A percentile compares a stretch with the other conserved stretches of the same genome.
phyloP scores from a whole-genome alignment of 2,113 vertebrate genomes.

The Protobothrops flavoviridis region DNA sequence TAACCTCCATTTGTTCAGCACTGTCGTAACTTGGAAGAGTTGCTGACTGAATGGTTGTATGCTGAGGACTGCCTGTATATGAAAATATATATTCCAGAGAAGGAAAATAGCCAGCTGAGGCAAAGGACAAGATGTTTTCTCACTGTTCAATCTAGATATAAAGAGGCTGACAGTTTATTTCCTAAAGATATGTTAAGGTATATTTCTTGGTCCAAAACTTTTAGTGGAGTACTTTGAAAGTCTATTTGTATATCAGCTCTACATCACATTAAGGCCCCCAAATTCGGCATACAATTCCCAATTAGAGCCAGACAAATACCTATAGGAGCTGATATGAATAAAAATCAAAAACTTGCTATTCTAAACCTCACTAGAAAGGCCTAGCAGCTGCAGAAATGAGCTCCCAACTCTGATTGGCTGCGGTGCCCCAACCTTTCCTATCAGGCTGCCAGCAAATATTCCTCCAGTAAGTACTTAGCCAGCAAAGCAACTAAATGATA shows the following conservation, averaged over 20 bases:
- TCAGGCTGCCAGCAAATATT: neutral
- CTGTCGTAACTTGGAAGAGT: neutral
- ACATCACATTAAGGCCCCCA: neutral
- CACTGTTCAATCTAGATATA: neutral
- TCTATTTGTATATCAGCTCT: neutral
- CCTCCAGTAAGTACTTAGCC: neutral
- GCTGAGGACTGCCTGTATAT: neutral
- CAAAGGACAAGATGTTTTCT: neutral
- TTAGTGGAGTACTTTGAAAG: neutral
- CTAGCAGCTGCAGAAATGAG: neutral
- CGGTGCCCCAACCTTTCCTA: neutral
- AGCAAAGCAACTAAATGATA: neutral
- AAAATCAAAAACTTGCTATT: neutral
- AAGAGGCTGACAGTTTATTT: neutral
- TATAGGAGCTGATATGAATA: neutral
- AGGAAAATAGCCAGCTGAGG: neutral
- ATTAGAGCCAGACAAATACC: neutral
- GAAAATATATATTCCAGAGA: neutral
- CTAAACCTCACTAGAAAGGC: neutral
- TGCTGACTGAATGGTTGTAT: neutral
- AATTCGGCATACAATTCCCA: neutral
- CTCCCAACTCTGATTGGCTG: neutral
- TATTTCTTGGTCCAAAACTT: neutral
- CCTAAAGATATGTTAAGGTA: neutral
- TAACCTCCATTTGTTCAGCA: neutral